These are phyloP conservation scores for Natator depressus DNA, from an alignment of 2,113 vertebrate genomes.

Conservation along the genomic window DNA sequence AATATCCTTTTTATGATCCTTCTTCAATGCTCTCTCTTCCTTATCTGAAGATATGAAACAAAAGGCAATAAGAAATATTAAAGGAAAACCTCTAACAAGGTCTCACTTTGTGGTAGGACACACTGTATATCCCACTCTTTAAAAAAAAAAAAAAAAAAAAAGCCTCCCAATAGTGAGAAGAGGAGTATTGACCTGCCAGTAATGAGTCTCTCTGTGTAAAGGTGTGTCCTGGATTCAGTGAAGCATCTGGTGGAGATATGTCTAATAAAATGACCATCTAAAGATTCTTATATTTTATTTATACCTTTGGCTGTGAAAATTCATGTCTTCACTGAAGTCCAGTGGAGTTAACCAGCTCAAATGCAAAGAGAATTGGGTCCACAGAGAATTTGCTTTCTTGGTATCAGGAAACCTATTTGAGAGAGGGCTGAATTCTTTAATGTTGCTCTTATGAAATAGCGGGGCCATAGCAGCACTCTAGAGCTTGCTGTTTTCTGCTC, in stretches of 20 bases:
- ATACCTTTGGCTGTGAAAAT: background rate
- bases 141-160: too few species aligned
- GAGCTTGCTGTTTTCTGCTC: background rate
- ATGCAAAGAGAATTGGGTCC: background rate
- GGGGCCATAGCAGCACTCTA: background rate
- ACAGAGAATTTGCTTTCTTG: background rate
- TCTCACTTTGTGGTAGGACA: background rate
- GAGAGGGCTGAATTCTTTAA: background rate
- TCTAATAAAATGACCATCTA: background rate
- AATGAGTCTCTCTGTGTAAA: background rate
- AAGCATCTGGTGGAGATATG: background rate
- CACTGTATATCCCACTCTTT: accelerated
- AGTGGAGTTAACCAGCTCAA: background rate
- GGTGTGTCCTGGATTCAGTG: background rate
- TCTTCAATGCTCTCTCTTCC: background rate
- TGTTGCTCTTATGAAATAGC: background rate
- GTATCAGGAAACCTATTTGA: background rate
- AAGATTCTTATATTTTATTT: background rate
- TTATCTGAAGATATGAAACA: background rate
- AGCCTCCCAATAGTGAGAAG: background rate
- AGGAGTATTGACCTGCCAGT: background rate
- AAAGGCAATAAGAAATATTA: background rate
- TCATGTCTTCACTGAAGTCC: background rate
- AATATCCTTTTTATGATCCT: background rate
- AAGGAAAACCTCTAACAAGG: too few species aligned